Evolutionary conservation across 1,140 invertebrate genomes (phyloP).

Genomic region (Hyphantria cunea): DNA sequence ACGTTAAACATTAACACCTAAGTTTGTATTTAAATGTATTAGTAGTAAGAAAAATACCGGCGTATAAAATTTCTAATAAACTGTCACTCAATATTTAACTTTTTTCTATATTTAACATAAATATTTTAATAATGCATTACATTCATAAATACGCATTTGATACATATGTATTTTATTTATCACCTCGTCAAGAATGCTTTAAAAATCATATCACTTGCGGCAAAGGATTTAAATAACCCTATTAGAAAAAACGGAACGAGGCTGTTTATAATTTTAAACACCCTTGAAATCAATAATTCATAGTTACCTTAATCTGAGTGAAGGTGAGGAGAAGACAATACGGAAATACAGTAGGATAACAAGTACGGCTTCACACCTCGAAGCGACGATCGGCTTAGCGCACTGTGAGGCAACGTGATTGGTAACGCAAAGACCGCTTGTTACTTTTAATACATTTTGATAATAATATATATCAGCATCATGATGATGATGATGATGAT

Average conservation of each 20-base stretch:
- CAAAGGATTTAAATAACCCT: no score
- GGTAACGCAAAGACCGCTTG: slow-evolving; percentile 8
- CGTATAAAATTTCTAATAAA: no score
- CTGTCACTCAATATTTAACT: no score
- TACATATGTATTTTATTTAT: no score
- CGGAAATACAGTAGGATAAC: slow-evolving; percentile 46
- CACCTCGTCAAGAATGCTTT: no score
- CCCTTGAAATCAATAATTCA: slow-evolving; percentile 32
- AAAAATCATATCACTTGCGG: no score
- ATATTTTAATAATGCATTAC: neutral
- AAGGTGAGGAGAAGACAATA: slow-evolving; percentile 51
- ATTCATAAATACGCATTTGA: neutral
- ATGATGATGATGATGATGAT: no score
- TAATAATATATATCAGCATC: no score
- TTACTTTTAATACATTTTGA: neutral
- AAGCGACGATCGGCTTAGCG: slow-evolving; percentile 41
- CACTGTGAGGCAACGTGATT: slow-evolving; percentile 39
- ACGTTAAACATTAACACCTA: neutral
- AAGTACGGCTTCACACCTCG: slow-evolving; percentile 57
- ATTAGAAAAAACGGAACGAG: no score
- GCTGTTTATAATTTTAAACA: slow-evolving; percentile 5
- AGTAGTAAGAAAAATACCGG: no score
- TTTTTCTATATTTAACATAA: no score
- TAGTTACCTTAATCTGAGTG: slow-evolving; percentile 38
- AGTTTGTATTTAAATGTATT: no score